Evolutionary conservation across 1,140 invertebrate species (phyloP), one percentile per base, ranked within the genome.

Genomic region (Orchesella cincta): DNA sequence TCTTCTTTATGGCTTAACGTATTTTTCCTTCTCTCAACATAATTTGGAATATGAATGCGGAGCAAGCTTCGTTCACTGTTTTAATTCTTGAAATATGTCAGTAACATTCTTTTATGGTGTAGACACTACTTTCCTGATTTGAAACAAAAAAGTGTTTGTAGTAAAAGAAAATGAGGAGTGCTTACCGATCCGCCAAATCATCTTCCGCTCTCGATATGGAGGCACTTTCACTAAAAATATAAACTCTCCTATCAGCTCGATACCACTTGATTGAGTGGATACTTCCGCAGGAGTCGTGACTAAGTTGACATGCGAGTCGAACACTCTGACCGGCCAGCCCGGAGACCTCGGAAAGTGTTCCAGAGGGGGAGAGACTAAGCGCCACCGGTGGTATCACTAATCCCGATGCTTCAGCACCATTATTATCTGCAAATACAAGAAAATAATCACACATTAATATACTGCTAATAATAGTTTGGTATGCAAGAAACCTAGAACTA

Each of bases 211-310:
- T 87, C 75, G 91, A 90, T 39, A 93, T 90, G 72, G 89, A 89
- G 34, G 89, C 90, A 39, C 90, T 88, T 77, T 92, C 92, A 81
- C 93, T 93, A 86, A 93, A 93, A 76, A 95, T 92, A 85, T 92
- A 94, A 77, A 95, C 93, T 70, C 94, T 88, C 75, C 89, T 88
- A 73, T 92, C 89, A 57, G 91, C 92, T 80, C 92, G 91, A 85
- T 95, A 95, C 93, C 93, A 96, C 86, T 95, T 95, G 82, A 95
- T 91, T 83, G 92, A 94, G 87, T 95, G 93, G 81, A 95, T 89
- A 62, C 91, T 90, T 0, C 93, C 92, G 83, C 94, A 96, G 80
- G 90, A 89, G 14, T 88, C 87, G 73, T 89, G 89, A 84, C 93
- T 92, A 76, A 95, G 90, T 28, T 89, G 88, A 86, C 94, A 95